Evolutionary conservation across 2,113 vertebrate species (phyloP), one percentile per base, ranked within the genome.

Genomic region (Fulica atra): DNA sequence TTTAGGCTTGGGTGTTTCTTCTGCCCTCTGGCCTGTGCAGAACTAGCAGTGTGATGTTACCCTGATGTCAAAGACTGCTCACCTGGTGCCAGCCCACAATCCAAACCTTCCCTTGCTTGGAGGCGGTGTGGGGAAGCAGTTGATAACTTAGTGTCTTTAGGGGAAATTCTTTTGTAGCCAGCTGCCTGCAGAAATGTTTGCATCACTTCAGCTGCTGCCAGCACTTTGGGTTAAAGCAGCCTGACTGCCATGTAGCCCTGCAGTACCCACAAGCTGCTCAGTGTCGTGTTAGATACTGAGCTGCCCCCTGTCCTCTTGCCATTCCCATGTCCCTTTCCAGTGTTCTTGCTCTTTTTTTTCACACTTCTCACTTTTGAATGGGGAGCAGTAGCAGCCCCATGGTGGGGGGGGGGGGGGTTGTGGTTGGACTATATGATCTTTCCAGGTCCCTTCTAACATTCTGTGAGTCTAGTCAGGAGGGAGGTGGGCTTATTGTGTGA

Each of bases 201-300:
- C 35, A 53, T 76, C 13, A 1, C 29, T 81, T 78, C 63, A 78
- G 2, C 13, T 4, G 4, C 88, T 92, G 65, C 57, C 80, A 91
- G 60, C 64, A 44, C 44, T 82, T 38, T 72, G 33, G 11, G 42
- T 46, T 78, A 51, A 69, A 86, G 61, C 88, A 76, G 38, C 50
- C 44, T 79, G 64, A 50, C 21, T 46, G 63, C 66, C 63, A 68
- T 1, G 4, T 83, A 81, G 66, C 53, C 19, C 60, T 79, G 77
- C 60, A 81, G 31, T 50, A 90, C 57, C 82, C 68, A 48, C 70
- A 63, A 59, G 68, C 50, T 80, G 53, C 40, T 72, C 25, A 29
- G 6, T 0, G 1, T 57, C 8, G 0, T 77, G 17, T 50, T 50
- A 36, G 14, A 20, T 26, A 16, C 48, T 61, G 56, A 72, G 57